phyloP scores from a whole-genome alignment of 2,888 invertebrate species.

The Melanotus villosus region DNA sequence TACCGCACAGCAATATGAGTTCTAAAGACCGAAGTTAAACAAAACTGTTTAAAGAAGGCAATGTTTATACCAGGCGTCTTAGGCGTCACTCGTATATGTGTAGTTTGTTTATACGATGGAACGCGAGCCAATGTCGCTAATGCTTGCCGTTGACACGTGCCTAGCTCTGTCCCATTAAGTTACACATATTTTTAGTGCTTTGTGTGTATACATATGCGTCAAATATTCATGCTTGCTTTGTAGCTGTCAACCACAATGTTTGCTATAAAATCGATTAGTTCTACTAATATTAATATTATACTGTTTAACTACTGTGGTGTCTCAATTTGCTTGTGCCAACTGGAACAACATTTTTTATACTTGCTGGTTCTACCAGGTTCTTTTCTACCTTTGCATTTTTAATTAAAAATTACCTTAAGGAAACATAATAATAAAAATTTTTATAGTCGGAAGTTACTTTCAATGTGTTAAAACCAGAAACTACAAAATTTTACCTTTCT shows the following conservation, averaged over 20 bases:
- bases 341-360: no score
- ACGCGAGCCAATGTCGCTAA: constrained; percentile 56
- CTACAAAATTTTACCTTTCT: no score
- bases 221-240: constrained; percentile 56
- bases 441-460: no score
- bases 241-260: constrained; percentile 58
- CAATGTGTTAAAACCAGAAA: no score
- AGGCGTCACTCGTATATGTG: constrained; percentile 47
- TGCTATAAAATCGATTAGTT: constrained; percentile 55
- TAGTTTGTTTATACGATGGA: constrained; percentile 53
- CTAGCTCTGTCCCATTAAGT: constrained; percentile 57
- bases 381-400: no score
- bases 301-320: constrained; percentile 42
- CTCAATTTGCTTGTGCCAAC: not conserved
- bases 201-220: constrained; percentile 52
- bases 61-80: constrained; percentile 47
- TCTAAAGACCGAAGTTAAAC: constrained; percentile 23
- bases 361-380: no score
- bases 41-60: constrained; percentile 44
- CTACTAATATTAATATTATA: constrained; percentile 50
- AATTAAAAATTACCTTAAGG: no score
- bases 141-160: constrained; percentile 58
- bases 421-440: no score
- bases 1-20: not conserved
- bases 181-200: constrained; percentile 58